phyloP scores from a whole-genome alignment of 2,797 vertebrate genomes.

The Acanthiza pusilla region DNA sequence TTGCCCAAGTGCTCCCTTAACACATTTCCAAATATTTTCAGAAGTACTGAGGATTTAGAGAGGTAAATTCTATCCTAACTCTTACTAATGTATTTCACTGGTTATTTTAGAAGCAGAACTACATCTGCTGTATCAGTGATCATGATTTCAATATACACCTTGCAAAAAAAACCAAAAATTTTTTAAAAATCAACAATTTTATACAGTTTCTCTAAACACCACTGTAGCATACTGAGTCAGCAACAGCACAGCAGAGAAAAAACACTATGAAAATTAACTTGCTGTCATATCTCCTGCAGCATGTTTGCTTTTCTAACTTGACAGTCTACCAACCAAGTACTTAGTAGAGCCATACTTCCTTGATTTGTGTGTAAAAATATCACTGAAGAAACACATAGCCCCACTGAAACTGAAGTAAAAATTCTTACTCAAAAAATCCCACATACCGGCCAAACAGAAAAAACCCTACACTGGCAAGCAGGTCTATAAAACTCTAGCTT shows the following conservation, averaged over 20 bases:
- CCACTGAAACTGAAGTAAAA: neutral
- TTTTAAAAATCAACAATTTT: neutral
- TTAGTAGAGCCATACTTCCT: neutral
- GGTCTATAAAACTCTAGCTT: neutral
- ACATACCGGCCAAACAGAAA: neutral
- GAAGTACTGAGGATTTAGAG: neutral
- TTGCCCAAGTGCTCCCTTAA: neutral
- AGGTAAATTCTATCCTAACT: neutral
- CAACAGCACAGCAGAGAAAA: neutral
- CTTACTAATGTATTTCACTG: neutral
- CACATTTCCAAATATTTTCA: neutral
- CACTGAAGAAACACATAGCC: neutral
- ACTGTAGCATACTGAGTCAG: neutral
- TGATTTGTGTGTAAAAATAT: neutral
- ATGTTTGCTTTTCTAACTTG: neutral
- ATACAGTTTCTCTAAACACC: neutral
- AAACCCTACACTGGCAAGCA: neutral
- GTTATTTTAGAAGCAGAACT: neutral
- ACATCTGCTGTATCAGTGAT: neutral
- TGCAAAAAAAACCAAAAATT: neutral
- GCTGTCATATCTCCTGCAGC: neutral
- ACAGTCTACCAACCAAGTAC: neutral
- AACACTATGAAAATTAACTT: neutral
- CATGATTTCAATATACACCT: neutral
- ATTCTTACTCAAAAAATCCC: neutral